phyloP scores from a whole-genome alignment of 2,113 vertebrate species.

The Gnathochromis pfefferi region DNA sequence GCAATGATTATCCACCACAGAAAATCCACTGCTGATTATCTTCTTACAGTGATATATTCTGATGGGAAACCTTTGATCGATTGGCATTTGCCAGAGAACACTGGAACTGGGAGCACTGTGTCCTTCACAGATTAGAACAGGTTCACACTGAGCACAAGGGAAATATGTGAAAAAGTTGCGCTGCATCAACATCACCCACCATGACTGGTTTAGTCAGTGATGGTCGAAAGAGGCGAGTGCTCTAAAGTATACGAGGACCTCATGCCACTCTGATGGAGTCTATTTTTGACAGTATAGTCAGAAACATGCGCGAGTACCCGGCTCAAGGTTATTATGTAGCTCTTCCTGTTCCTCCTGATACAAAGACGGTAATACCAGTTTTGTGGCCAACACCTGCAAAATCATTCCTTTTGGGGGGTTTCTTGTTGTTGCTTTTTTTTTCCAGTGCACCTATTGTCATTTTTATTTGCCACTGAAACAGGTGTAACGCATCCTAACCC shows the following conservation, averaged over 20 bases:
- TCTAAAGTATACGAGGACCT: background rate
- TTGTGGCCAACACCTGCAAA: background rate
- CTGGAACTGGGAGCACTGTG: background rate
- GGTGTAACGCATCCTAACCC: background rate
- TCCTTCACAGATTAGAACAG: background rate
- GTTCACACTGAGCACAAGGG: background rate
- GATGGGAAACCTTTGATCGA: background rate
- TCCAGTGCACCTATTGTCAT: background rate
- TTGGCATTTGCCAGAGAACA: background rate
- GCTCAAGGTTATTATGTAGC: background rate
- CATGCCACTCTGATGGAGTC: background rate
- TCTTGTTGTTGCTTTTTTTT: background rate
- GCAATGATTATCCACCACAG: background rate
- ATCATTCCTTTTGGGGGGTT: rapidly evolving
- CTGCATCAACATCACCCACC: background rate
- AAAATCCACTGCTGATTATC: background rate
- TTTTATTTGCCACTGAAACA: background rate
- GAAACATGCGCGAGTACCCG: background rate
- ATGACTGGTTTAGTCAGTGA: background rate
- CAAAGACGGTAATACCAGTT: background rate
- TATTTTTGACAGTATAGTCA: background rate
- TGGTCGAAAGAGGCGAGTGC: background rate
- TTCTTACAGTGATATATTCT: background rate
- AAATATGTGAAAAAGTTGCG: background rate
- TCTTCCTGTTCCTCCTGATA: background rate